phyloP scores from a whole-genome alignment of 2,113 vertebrate genomes.

The Polypterus senegalus region DNA sequence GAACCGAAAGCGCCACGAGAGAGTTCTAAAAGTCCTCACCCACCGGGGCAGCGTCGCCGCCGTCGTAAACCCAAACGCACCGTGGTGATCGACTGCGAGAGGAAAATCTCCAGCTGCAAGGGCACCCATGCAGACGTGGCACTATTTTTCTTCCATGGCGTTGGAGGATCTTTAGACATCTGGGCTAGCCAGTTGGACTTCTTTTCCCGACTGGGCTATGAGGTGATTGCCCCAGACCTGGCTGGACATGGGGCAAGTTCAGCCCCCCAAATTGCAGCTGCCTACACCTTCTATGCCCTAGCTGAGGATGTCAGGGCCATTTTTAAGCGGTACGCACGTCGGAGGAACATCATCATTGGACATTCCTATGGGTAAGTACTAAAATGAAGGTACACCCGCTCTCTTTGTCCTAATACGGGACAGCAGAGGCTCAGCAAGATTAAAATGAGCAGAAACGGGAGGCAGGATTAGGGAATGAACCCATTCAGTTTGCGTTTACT shows the following conservation, averaged over 20 bases:
- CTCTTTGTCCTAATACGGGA: no score
- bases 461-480: not conserved
- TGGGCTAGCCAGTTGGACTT: conserved; percentile 91
- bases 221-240: conserved; percentile 80
- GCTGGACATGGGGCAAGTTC: conserved; percentile 82
- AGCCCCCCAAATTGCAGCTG: conserved; percentile 69
- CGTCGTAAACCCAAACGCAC: conserved; percentile 70
- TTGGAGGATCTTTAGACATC: conserved; percentile 84
- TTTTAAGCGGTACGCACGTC: conserved; percentile 82
- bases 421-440: not conserved
- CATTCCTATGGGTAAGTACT: conserved; percentile 79
- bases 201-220: conserved; percentile 77
- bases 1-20: not conserved
- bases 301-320: conserved; percentile 80
- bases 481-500: no score
- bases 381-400: not conserved
- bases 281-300: conserved; percentile 89
- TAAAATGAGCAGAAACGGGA: not conserved
- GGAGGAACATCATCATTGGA: conserved; percentile 79
- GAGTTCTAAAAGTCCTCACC: not conserved
- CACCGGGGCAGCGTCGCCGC: conserved; percentile 28
- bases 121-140: conserved; percentile 71
- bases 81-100: conserved; percentile 74
- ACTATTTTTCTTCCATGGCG: conserved; percentile 90
- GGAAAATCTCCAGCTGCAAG: conserved; percentile 74